Evolutionary conservation across 2,888 invertebrate genomes (phyloP).

Genomic region (Chrysomela aeneicollis): DNA sequence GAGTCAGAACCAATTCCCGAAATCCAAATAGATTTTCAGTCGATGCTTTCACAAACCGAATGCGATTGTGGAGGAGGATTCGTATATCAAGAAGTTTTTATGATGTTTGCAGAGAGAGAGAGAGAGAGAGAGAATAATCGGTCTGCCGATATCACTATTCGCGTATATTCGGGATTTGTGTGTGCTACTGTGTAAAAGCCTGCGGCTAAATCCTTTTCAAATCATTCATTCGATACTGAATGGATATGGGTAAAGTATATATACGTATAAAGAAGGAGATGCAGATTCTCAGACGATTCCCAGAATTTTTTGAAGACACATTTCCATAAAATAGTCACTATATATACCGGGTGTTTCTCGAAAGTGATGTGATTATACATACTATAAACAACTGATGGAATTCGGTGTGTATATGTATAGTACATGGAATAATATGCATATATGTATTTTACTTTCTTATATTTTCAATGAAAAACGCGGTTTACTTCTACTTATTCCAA

Average conservation of each 20-base stretch:
- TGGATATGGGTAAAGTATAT: not conserved
- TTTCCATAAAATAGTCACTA: too few relatives aligned
- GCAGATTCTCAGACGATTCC: not conserved
- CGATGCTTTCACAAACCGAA: slow-evolving; percentile 29
- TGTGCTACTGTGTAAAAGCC: slow-evolving; percentile 52
- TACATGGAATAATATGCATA: too few relatives aligned
- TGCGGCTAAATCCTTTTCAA: slow-evolving; percentile 57
- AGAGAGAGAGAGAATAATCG: slow-evolving; percentile 19
- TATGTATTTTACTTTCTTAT: too few relatives aligned
- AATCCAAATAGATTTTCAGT: slow-evolving; percentile 38
- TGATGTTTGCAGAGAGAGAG: slow-evolving; percentile 26
- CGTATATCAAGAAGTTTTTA: slow-evolving; percentile 34
- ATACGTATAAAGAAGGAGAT: not conserved
- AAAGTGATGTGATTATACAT: too few relatives aligned
- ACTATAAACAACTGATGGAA: too few relatives aligned
- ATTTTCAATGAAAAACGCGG: too few relatives aligned
- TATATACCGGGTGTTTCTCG: too few relatives aligned
- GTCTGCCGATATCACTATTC: slow-evolving; percentile 7
- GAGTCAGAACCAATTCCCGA: slow-evolving; percentile 23
- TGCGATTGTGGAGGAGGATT: slow-evolving; percentile 36
- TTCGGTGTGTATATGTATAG: too few relatives aligned
- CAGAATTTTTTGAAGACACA: not conserved
- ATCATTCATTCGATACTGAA: not conserved
- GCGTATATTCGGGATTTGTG: slow-evolving; percentile 60
- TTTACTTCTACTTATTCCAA: too few relatives aligned